Percentiles rank a stretch among this genome's conserved stretches.
These are phyloP conservation scores for Mirza zaza DNA, from an alignment of 2,113 vertebrate genomes.

Conservation along the genomic window DNA sequence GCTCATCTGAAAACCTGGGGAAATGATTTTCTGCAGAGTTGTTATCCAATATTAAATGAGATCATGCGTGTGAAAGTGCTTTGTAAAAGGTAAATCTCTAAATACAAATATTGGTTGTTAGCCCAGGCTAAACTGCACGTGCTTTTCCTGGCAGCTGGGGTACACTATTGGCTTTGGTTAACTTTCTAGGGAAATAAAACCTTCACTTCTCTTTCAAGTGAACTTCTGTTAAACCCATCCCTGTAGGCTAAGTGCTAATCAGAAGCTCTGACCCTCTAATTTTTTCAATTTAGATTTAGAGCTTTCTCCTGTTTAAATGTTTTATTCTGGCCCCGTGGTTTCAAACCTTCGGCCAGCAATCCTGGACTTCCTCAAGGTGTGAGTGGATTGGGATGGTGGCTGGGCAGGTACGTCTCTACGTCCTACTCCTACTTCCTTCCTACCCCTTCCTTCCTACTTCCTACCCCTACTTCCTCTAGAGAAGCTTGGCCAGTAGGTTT, in stretches of 20 bases:
- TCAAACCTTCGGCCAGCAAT: background rate
- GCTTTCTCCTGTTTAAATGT: background rate
- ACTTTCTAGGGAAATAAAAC: conserved; percentile 24
- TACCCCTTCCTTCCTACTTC: too few species aligned
- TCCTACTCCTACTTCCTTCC: background rate
- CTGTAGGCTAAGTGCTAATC: background rate
- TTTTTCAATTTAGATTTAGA: background rate
- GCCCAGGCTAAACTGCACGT: background rate
- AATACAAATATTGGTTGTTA: conserved; percentile 9
- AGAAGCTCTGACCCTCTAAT: background rate
- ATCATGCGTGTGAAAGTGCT: background rate
- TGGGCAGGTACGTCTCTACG: background rate
- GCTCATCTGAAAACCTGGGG: background rate
- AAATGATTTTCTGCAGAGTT: background rate
- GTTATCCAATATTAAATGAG: background rate
- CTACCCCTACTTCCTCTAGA: background rate
- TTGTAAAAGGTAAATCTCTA: conserved; percentile 6
- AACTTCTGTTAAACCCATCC: background rate
- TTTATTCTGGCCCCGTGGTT: background rate
- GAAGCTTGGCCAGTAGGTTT: background rate
- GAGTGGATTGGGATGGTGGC: background rate
- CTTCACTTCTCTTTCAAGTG: background rate
- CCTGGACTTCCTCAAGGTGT: background rate
- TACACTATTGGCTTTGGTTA: background rate
- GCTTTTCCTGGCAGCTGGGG: background rate